Evolutionary conservation across 2,113 vertebrate species (phyloP).

Genomic region (Seriola rivoliana): DNA sequence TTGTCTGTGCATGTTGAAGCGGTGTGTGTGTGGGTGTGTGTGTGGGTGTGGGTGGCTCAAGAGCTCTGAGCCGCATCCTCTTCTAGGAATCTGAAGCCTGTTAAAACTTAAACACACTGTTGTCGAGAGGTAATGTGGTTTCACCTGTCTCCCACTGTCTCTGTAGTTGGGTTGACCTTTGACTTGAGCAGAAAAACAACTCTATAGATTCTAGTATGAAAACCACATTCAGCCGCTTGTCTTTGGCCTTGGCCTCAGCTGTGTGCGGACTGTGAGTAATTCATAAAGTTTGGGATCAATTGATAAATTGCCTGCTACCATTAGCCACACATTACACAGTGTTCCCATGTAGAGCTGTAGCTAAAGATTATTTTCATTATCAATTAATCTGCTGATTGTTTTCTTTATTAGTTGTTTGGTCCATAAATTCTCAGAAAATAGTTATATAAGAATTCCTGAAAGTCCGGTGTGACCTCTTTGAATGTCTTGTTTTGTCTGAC

Average conservation of each 20-base stretch:
- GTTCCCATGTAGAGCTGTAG: not conserved
- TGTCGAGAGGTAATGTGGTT: constrained; percentile 10
- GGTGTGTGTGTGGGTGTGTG: too few species aligned
- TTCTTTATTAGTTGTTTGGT: not conserved
- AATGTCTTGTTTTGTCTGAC: too few species aligned
- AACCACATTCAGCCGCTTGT: constrained; percentile 22
- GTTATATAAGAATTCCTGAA: not conserved
- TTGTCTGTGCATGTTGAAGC: not conserved
- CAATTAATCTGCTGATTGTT: not conserved
- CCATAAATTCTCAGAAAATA: not conserved
- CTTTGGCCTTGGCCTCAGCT: not conserved
- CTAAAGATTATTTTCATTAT: not conserved
- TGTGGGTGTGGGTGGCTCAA: not conserved
- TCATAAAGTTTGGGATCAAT: not conserved
- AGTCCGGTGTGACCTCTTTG: too few species aligned
- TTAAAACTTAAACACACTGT: constrained; percentile 11
- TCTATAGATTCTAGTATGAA: constrained; percentile 12
- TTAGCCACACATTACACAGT: not conserved
- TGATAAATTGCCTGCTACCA: not conserved
- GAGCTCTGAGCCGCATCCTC: not conserved
- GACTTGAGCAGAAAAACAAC: constrained; percentile 19
- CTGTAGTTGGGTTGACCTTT: constrained; percentile 27
- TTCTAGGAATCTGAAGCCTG: constrained; percentile 18
- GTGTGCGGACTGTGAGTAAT: not conserved
- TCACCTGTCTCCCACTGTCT: constrained; percentile 7